Base-by-base conservation (phyloP, 2,888 invertebrate genomes). In the Branchellion lobata region DNA sequence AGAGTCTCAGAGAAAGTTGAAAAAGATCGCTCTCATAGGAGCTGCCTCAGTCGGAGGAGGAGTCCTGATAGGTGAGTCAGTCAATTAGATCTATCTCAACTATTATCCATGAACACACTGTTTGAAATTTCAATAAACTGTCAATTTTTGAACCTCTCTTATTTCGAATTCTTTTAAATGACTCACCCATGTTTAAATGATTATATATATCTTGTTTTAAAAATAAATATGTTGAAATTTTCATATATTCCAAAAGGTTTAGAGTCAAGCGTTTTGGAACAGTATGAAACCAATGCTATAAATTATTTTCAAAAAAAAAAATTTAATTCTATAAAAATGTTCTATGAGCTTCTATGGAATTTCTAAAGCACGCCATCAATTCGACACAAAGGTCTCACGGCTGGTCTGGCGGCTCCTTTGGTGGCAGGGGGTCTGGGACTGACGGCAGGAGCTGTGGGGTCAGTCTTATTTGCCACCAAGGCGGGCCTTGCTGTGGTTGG, bases 361-460 rank as follows among this genome's bases (percentile, higher is more conserved):
- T n/a, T n/a, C n/a, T n/a, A n/a, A n/a, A n/a, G n/a, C n/a, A n/a
- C n/a, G n/a, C n/a, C n/a, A n/a, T n/a, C n/a, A n/a, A n/a, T 65
- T 24, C 65, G 3, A 27, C 3, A 29, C 29, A 21, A 33, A 81
- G 91, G 91, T 68, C 86, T 92, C 78, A 91, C 91, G 0, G 92
- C 91, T 61, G 92, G 91, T 40, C 87, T 92, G 71, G 92, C 91
- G 3, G 91, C 91, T 18, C 92, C 92, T 18, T 86, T 92, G 14
- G 86, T 89, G 5, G 89, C 89, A 1, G 88, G 87, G 1, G 88
- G 88, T 14, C 88, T 88, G 2, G 88, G 88, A 1, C 86, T 87
- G 31, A 84, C 88, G 24, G 85, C 88, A n/a, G 88, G 87, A 47
- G 90, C 90, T 1, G 88, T 90, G 21, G 90, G 90, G 33, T 89